Conservation (phyloP, 2,888 invertebrate species). For the Megalurothrips usitatus region DNA sequence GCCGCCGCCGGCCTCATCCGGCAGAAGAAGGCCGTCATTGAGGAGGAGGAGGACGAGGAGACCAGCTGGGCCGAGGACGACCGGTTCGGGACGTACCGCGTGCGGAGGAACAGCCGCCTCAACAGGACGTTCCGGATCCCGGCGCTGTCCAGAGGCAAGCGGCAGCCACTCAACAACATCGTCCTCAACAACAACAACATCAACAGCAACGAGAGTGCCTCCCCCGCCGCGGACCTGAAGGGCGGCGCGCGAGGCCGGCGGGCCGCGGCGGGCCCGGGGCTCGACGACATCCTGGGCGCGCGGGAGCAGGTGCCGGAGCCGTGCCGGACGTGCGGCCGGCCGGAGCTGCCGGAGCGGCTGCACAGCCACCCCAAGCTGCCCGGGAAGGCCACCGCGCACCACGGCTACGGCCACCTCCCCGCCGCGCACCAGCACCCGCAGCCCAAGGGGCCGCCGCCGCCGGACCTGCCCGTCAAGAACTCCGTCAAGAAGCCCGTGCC, state of each 20-base stretch:
- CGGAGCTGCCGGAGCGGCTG: slow-evolving; percentile 63
- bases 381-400: slow-evolving; percentile 37
- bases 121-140: slow-evolving; percentile 11
- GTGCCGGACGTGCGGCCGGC: slow-evolving; percentile 62
- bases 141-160: background rate
- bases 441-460: slow-evolving; percentile 31
- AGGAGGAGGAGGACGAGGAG: slow-evolving; percentile 8
- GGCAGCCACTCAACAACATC: slow-evolving; percentile 37
- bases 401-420: slow-evolving; percentile 30
- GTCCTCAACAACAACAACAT: slow-evolving; percentile 42
- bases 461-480: slow-evolving; percentile 43
- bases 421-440: slow-evolving; percentile 32
- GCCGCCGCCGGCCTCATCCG: background rate
- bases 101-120: background rate
- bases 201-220: slow-evolving; percentile 30
- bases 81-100: background rate
- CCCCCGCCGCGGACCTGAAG: slow-evolving; percentile 32
- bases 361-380: slow-evolving; percentile 52
- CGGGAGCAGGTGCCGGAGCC: slow-evolving; percentile 48
- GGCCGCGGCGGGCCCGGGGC: slow-evolving; percentile 32
- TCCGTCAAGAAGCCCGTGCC: slow-evolving; percentile 53
- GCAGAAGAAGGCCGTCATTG: slow-evolving; percentile 13
- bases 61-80: slow-evolving; percentile 8
- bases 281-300: slow-evolving; percentile 5
- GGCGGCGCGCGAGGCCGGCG: slow-evolving; percentile 37